Evolutionary conservation across 1,140 invertebrate species (phyloP).

Genomic region (Zelostemma sp.): DNA sequence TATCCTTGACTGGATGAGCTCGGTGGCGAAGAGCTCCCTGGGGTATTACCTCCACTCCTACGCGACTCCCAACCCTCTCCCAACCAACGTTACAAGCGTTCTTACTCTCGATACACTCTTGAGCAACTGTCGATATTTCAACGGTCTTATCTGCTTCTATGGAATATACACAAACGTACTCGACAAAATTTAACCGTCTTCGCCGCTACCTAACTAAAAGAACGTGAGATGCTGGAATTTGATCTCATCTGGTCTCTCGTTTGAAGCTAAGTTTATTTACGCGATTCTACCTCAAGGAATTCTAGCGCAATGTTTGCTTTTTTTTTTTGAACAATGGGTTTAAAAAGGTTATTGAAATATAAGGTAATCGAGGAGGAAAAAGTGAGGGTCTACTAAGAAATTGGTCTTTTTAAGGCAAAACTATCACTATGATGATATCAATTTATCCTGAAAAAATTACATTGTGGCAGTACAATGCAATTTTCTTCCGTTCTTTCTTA

Average conservation of each 20-base stretch:
- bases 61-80: conserved; percentile 8
- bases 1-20: conserved; percentile 65
- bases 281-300: too few species aligned
- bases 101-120: conserved; percentile 55
- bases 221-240: not conserved
- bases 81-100: conserved; percentile 17
- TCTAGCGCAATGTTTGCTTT: conserved; percentile 26
- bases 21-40: conserved; percentile 53
- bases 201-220: not conserved
- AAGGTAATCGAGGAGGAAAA: too few species aligned
- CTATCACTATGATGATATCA: too few species aligned
- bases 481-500: too few species aligned
- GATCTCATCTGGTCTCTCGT: too few species aligned
- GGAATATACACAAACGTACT: conserved; percentile 40
- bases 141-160: conserved; percentile 61
- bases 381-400: too few species aligned
- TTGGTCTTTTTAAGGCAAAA: too few species aligned
- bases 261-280: too few species aligned
- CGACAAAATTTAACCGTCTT: not conserved
- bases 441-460: too few species aligned
- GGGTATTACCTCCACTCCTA: conserved; percentile 55
- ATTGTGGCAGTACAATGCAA: too few species aligned
- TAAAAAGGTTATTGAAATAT: too few species aligned
- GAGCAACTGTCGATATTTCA: conserved; percentile 64
- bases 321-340: too few species aligned